Evolutionary conservation across 2,888 invertebrate species (phyloP), one percentile per base, ranked within the genome.

Genomic region (Mylabris sibirica): DNA sequence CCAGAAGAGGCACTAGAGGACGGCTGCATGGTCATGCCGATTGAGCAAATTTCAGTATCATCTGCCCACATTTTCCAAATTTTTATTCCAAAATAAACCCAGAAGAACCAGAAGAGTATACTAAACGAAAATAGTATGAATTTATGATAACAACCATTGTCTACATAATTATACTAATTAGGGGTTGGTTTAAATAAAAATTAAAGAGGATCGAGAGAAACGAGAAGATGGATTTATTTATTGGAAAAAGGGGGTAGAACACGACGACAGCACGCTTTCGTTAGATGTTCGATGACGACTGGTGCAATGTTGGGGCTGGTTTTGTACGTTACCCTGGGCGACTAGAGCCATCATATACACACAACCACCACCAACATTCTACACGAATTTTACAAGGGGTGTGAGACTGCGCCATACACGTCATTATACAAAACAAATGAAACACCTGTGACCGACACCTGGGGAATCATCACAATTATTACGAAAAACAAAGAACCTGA

Each of bases 21-120:
- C 81, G 91, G 90, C 79, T 90, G 89, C 86, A 91, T 88, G 73
- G 90, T 92, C 94, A 94, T 94, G 84, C 93, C 94, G 84, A 94
- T 94, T 79, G 94, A 93, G 85, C 90, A 94, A 84, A 94, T 94
- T 88, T 93, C 93, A 72, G 90, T 89, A 77, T 89, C 90, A 78
- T 90, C 90, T 81, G 90, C 89, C 91, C 91, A 92, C 90, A 91
- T 90, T 76, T 77, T 65, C 41, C 49, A 2, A 60, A 22, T 60
- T 60, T 30, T 17, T 20, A 11, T 60, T 20, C n/a, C n/a, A n/a
- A 60, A n/a, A 17, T 4, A 17, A 44, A 44, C 3, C 14, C 1
- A 14, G 11, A 8, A 17, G 8, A 9, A 59, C 2, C 3, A 26
- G 9, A 12, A n/a, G 38, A 34, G 0, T n/a, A 44, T 38, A 12